Base-by-base conservation (phyloP, 1,140 invertebrate genomes). In the Cotesia chilonis region DNA sequence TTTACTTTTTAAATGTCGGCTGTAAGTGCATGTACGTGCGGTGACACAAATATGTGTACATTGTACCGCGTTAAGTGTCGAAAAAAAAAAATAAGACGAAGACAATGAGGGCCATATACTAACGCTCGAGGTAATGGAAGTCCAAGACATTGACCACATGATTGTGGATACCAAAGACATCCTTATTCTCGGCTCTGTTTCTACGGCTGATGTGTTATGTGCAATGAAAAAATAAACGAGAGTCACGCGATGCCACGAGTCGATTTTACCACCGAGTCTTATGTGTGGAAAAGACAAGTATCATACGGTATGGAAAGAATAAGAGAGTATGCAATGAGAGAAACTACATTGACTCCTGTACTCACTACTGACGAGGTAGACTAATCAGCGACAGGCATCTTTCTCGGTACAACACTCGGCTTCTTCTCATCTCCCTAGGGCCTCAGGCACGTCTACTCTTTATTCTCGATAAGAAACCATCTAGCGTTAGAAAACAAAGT, bases 211-310 rank as follows among this genome's bases (percentile, higher is more conserved):
- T 47, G 41, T 47, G 41, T 47, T 6, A 47, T 47, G 41, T 47
- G 6, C 10, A 47, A 47, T 47, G 41, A 7, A 12, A 36, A 20
- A 14, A 28, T 28, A 28, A 65, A 38, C n/a, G 63, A 36, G 63
- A 65, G 63, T 65, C 63, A 65, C 63, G 63, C 63, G 63, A 65
- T 65, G 63, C 63, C 63, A 41, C 63, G 17, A 65, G 63, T 65
- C 63, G 63, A 65, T 65, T 6, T 10, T 37, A 65, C 41, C 41
- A 47, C 10, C 41, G 41, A 38, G 14, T 17, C 14, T n/a, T 4
- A n/a, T 17, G n/a, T 47, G 10, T 10, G 10, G 1, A 47, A 47
- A 6, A 47, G 41, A 47, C 41, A 47, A 47, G 41, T 47, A 47
- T 47, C 41, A 47, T 47, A 47, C 9, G 7, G 2, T 9, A 47